Evolutionary conservation across 1,140 invertebrate genomes (phyloP).

Genomic region (Muscidifurax raptorellus): DNA sequence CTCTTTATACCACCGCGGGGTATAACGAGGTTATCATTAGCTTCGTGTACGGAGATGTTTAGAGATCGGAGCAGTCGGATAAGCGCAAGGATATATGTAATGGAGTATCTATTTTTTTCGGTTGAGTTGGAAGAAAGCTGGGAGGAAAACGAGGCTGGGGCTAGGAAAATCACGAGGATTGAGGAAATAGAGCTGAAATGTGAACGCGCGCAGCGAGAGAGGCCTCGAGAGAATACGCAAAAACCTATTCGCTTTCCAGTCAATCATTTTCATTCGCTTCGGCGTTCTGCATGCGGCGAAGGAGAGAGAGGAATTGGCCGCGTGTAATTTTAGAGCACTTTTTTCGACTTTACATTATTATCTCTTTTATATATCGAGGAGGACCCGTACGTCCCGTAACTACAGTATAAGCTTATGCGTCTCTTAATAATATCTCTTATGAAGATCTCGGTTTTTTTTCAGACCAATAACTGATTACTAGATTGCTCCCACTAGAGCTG

Average conservation of each 20-base stretch:
- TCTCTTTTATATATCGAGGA: too few species aligned
- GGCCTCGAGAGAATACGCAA: conserved; percentile 12
- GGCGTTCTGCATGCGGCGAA: not conserved
- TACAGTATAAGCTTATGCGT: too few species aligned
- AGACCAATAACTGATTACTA: too few species aligned
- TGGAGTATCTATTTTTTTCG: not conserved
- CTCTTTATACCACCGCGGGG: not conserved
- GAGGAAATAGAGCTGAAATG: not conserved
- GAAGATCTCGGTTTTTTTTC: too few species aligned
- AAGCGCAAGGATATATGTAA: not conserved
- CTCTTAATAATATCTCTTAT: too few species aligned
- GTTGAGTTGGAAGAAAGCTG: not conserved
- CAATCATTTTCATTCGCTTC: not conserved
- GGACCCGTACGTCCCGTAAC: too few species aligned
- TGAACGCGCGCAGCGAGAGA: not conserved
- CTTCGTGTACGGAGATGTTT: too few species aligned
- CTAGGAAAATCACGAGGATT: not conserved
- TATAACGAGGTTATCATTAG: not conserved
- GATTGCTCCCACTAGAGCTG: too few species aligned
- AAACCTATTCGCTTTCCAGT: conserved; percentile 32
- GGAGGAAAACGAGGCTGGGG: not conserved
- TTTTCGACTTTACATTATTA: not conserved
- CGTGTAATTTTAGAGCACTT: conserved; percentile 13
- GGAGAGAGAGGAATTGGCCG: not conserved
- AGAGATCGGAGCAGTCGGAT: not conserved